These are phyloP conservation scores for Danio albolineatus DNA, from an alignment of 2,797 vertebrate genomes.

Conservation along the genomic window DNA sequence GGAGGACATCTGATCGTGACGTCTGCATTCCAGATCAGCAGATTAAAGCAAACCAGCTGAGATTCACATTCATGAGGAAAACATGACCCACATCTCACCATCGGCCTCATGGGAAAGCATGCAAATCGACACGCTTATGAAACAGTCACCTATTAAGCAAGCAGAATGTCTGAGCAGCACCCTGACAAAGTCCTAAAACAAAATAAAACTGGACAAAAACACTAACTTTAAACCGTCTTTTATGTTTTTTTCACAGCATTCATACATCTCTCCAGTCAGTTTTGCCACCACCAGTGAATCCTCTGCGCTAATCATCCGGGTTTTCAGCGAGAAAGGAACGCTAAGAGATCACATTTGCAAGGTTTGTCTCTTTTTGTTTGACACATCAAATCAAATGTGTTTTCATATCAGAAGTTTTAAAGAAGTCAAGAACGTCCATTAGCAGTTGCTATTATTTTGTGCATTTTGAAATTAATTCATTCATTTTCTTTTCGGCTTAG, in stretches of 20 bases:
- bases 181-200: too few relatives aligned
- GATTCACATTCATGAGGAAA: background rate
- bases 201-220: background rate
- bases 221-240: background rate
- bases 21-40: conserved; percentile 20
- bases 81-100: background rate
- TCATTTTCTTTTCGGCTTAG: too few relatives aligned
- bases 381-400: background rate
- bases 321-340: conserved; percentile 92
- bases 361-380: conserved; percentile 73
- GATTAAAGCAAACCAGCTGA: conserved; percentile 2
- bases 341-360: conserved; percentile 96
- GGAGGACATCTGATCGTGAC: background rate
- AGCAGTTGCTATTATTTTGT: too few relatives aligned
- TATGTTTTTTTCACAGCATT: conserved; percentile 80
- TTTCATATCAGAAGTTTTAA: background rate
- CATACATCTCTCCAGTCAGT: conserved; percentile 87
- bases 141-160: too few relatives aligned
- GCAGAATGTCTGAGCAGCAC: too few relatives aligned
- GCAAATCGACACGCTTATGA: too few relatives aligned
- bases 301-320: conserved; percentile 90
- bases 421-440: too few relatives aligned
- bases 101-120: background rate
- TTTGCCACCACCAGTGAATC: conserved; percentile 92
- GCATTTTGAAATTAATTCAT: too few relatives aligned